Base-by-base conservation (phyloP, 2,888 invertebrate genomes). In the Sinotaia quadrata region DNA sequence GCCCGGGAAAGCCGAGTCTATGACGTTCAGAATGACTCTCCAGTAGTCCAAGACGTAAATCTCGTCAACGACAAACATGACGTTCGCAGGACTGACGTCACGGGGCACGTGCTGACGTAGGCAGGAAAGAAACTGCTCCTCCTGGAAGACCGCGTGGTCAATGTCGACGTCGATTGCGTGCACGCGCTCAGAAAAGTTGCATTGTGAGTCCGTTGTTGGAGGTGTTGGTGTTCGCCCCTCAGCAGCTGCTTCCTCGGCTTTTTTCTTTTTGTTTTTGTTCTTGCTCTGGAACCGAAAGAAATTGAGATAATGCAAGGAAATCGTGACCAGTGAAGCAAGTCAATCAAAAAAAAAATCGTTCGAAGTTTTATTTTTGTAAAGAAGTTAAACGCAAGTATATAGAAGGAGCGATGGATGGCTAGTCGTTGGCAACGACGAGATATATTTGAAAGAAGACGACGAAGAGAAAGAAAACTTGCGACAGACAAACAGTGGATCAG, bases 31-130 rank as follows among this genome's bases (percentile, higher is more conserved):
- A 2, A 72, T 68, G n/a, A 49, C 24, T n/a, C 60, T 51, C 73
- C 73, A 73, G 63, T 73, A 73, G 2, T 58, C 54, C 41, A 68
- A 56, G 21, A 73, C 73, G 51, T 73, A 73, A n/a, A 70, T 73
- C 57, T 73, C 73, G 57, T 73, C 73, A 24, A 73, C 69, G 21
- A 73, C 56, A 37, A 73, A 73, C 70, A 73, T 36, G 21, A 73
- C 52, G 31, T 69, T 57, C 2, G 31, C 62, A 18, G 57, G 36
- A 4, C 36, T 58, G 36, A 62, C 67, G 49, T 52, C 51, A 54
- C 34, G 47, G 18, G 51, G 54, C 24, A 37, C 10, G 47, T 36
- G 47, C 15, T 29, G 56, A 2, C 18, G 58, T n/a, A 72, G 60
- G 15, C 29, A 21, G 4, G 21, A n/a, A 2, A 69, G 52, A 56